A percentile compares a stretch with the other conserved stretches of the same genome.
Evolutionary conservation across 2,888 invertebrate species (phyloP).

Genomic region (Pinctada fucata): DNA sequence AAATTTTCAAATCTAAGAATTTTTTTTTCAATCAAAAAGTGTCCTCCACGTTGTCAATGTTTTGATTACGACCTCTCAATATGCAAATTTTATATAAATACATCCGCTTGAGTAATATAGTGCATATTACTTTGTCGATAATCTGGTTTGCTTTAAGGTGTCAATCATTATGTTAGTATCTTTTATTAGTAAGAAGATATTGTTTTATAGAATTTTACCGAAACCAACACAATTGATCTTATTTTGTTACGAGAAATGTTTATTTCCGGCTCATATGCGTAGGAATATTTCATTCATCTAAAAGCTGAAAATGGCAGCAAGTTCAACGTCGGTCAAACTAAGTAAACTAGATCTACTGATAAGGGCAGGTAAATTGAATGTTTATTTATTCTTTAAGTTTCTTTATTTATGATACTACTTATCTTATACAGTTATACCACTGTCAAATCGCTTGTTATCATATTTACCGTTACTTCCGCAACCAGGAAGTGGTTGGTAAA

Average conservation of each 20-base stretch:
- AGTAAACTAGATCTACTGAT: conserved; percentile 65
- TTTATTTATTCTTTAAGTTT: neutral
- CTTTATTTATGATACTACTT: neutral
- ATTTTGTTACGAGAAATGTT: neutral
- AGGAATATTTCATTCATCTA: conserved; percentile 50
- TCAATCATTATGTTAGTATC: no score
- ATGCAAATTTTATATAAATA: no score
- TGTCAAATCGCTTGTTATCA: conserved; percentile 7
- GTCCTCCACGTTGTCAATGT: no score
- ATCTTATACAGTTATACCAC: neutral
- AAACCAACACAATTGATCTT: no score
- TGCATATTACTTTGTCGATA: no score
- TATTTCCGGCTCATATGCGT: conserved; percentile 55
- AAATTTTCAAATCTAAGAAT: no score
- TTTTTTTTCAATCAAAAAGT: no score
- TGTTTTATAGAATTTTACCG: no score
- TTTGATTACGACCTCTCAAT: no score
- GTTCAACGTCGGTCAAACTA: conserved; percentile 46
- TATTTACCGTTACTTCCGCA: conserved; percentile 43
- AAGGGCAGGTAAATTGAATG: conserved; percentile 60
- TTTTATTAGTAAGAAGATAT: no score
- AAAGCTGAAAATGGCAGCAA: conserved; percentile 52
- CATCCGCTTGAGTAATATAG: no score
- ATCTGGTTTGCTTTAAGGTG: no score
- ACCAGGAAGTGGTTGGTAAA: conserved; percentile 68